Conservation (phyloP, 2,797 vertebrate genomes). For the Dendrocincla tyrannina region DNA sequence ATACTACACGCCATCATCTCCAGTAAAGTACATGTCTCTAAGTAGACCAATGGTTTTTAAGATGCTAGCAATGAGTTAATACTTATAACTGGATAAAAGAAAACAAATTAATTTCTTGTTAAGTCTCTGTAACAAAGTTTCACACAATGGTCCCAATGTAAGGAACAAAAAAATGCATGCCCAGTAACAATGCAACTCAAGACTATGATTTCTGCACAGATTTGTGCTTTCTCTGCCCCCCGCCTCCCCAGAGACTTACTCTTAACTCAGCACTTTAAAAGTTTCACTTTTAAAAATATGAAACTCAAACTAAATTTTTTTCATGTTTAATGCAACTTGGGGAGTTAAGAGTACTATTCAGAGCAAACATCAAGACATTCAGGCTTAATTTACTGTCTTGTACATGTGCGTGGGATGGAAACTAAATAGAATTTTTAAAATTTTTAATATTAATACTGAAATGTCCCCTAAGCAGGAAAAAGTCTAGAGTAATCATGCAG, state of each 20-base stretch:
- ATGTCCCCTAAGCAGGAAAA: background rate
- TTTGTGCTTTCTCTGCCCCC: rapidly evolving
- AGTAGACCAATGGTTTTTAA: background rate
- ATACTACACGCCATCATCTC: background rate
- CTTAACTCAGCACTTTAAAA: background rate
- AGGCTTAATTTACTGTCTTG: background rate
- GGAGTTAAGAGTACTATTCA: background rate
- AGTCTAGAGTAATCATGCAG: background rate
- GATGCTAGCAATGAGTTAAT: background rate
- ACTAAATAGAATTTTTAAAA: background rate
- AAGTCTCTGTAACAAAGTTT: background rate
- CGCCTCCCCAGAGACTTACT: background rate
- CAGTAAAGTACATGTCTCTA: background rate
- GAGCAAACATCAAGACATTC: background rate
- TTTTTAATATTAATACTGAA: background rate
- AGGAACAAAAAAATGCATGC: background rate
- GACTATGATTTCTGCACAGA: background rate
- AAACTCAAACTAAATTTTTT: background rate
- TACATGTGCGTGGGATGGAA: background rate
- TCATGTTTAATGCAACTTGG: background rate
- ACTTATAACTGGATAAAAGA: background rate
- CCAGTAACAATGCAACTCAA: background rate
- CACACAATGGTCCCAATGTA: background rate
- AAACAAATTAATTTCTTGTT: background rate
- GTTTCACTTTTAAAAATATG: background rate